These are phyloP conservation scores for Zootoca vivipara DNA, from an alignment of 2,113 vertebrate species.

Conservation along the genomic window DNA sequence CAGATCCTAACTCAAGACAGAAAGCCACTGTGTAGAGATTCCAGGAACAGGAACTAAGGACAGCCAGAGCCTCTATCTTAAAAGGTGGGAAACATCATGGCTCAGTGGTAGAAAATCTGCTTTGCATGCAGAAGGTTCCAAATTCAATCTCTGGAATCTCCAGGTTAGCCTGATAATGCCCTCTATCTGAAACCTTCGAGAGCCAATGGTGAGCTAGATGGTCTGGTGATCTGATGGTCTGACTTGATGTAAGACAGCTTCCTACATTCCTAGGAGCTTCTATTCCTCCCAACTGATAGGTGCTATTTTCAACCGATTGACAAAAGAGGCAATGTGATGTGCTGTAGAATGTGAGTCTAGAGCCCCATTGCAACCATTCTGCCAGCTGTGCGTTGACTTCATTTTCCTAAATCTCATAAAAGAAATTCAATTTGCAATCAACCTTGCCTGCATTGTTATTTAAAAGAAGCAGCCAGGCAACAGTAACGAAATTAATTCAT, in stretches of 20 bases:
- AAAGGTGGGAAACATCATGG: no score
- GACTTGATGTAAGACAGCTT: no score
- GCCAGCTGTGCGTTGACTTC: conserved; percentile 13
- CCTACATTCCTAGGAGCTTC: no score
- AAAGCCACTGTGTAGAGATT: not conserved
- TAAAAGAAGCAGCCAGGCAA: conserved; percentile 47
- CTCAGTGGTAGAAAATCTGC: no score
- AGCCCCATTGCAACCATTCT: not conserved
- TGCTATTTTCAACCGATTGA: not conserved
- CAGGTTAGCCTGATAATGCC: no score
- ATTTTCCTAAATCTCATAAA: conserved; percentile 35
- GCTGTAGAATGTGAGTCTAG: not conserved
- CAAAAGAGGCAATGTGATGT: not conserved
- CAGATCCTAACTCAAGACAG: not conserved
- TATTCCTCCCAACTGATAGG: not conserved
- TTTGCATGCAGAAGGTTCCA: no score
- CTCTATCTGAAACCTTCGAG: no score
- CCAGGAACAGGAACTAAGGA: not conserved
- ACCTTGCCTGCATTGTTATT: conserved; percentile 41
- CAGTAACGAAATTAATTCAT: conserved; percentile 76
- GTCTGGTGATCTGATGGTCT: no score
- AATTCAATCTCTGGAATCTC: no score
- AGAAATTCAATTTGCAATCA: conserved; percentile 51
- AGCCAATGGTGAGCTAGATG: no score
- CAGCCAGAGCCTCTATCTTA: not conserved